These are phyloP conservation scores for Zoanthus solanderi DNA, from an alignment of 92 coral and sea anemone species.

Conservation along the genomic window DNA sequence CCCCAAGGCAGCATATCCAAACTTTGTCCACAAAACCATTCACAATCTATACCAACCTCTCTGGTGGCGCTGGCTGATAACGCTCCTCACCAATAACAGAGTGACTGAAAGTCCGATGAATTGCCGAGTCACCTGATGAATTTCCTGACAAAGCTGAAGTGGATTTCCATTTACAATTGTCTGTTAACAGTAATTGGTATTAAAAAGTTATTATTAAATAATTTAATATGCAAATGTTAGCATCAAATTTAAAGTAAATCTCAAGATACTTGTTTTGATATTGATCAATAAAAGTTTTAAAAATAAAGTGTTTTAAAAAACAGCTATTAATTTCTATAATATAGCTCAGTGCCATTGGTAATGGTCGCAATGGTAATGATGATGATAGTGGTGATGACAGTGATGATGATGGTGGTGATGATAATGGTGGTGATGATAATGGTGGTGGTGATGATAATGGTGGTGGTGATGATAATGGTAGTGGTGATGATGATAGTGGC, in stretches of 20 bases:
- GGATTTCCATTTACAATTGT: constrained; percentile 18
- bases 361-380: too few relatives aligned
- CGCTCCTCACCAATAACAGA: constrained; percentile 31
- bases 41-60: constrained; percentile 15
- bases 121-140: neutral
- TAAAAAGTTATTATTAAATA: neutral
- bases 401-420: too few relatives aligned
- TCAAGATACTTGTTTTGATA: neutral
- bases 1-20: neutral
- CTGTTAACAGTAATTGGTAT: constrained; percentile 6
- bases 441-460: too few relatives aligned
- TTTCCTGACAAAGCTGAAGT: constrained; percentile 26
- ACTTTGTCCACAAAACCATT: neutral
- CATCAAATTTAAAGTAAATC: neutral
- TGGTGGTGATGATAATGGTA: too few relatives aligned
- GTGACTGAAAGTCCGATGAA: constrained; percentile 35
- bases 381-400: too few relatives aligned
- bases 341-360: too few relatives aligned
- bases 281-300: too few relatives aligned
- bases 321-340: too few relatives aligned
- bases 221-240: neutral
- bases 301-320: too few relatives aligned
- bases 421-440: too few relatives aligned
- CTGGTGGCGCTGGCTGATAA: constrained; percentile 8
- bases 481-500: too few relatives aligned